These are phyloP conservation scores for Zaprionus taronus DNA, from an alignment of 1,140 invertebrate genomes.

Conservation along the genomic window DNA sequence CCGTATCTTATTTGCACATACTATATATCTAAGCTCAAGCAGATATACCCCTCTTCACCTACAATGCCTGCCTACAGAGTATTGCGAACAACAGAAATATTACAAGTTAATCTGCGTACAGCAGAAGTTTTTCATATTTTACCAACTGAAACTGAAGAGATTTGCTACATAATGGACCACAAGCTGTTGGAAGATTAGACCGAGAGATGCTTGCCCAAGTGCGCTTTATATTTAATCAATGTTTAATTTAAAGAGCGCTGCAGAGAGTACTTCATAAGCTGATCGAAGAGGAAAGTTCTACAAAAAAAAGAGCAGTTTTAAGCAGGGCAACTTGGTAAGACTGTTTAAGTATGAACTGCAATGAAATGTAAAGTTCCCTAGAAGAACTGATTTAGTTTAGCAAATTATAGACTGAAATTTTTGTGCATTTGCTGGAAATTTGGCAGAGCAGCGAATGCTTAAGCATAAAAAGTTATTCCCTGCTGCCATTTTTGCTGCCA, in stretches of 20 bases:
- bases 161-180: constrained; percentile 16
- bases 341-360: too few relatives aligned
- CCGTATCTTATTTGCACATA: too few relatives aligned
- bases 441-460: not conserved
- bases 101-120: constrained; percentile 12
- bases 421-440: not conserved
- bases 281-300: not conserved
- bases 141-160: not conserved
- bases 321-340: not conserved
- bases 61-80: not conserved
- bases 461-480: not conserved
- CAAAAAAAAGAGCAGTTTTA: not conserved
- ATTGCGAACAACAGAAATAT: not conserved
- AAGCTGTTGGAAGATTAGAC: constrained; percentile 15
- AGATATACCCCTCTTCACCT: not conserved
- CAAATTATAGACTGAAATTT: not conserved
- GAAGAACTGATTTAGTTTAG: not conserved
- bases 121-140: not conserved
- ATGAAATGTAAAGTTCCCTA: not conserved
- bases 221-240: constrained; percentile 15
- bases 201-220: not conserved
- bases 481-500: constrained; percentile 1
- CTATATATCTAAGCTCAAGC: too few relatives aligned
- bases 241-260: not conserved
- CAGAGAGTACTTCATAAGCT: not conserved